phyloP scores from a whole-genome alignment of 2,888 invertebrate genomes.

The Pseudolycoriella hygida region DNA sequence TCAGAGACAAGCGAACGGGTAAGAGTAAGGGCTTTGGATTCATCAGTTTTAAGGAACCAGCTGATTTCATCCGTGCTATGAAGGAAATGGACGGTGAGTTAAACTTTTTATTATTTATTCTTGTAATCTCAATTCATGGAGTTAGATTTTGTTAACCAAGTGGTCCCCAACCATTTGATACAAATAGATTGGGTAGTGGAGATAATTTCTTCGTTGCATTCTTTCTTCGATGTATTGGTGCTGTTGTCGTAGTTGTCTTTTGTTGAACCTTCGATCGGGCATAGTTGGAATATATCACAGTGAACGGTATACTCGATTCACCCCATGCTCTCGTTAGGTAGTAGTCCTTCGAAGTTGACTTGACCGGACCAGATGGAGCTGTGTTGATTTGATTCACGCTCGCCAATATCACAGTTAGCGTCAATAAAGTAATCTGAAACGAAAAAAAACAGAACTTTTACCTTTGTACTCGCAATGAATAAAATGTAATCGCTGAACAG shows the following conservation, averaged over 20 bases:
- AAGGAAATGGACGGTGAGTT: slow-evolving; percentile 95
- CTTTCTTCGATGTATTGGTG: slow-evolving; percentile 10
- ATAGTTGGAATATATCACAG: slow-evolving; percentile 28
- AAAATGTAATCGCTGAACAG: no score
- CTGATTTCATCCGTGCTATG: slow-evolving; percentile 95
- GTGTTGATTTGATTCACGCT: neutral
- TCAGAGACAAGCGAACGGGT: slow-evolving; percentile 89
- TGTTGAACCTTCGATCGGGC: neutral
- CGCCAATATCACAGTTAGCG: no score
- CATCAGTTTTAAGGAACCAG: slow-evolving; percentile 93
- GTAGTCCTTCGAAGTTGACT: slow-evolving; percentile 15
- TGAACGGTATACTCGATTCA: slow-evolving; percentile 34
- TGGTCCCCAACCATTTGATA: slow-evolving; percentile 35
- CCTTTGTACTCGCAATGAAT: no score
- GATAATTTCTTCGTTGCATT: slow-evolving; percentile 17
- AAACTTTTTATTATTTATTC: slow-evolving; percentile 4
- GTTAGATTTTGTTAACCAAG: slow-evolving; percentile 23
- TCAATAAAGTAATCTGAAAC: no score
- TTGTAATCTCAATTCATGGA: neutral
- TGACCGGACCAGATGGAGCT: slow-evolving; percentile 10
- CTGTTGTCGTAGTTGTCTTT: neutral
- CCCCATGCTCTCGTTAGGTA: slow-evolving; percentile 33
- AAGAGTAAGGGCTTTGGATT: slow-evolving; percentile 99
- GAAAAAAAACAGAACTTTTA: no score
- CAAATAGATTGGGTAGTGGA: slow-evolving; percentile 33